A percentile compares a stretch with the other conserved stretches of the same genome.
Evolutionary conservation across 2,797 vertebrate genomes (phyloP).

Genomic region (Oryzias dopingdopingensis): DNA sequence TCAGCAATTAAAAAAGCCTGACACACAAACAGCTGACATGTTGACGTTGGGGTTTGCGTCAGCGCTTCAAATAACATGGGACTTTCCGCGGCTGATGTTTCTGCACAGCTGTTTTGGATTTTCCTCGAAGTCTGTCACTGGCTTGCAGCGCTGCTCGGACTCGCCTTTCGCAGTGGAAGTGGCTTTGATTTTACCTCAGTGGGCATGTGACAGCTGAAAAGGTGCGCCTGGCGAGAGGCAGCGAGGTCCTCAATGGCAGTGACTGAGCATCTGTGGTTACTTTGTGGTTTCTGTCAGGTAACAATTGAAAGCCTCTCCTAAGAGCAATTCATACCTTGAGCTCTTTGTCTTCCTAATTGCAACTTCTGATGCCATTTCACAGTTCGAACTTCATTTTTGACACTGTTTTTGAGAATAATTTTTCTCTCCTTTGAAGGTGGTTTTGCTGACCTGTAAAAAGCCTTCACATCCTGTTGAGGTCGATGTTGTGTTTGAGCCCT

Average conservation of each 20-base stretch:
- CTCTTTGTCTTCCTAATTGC: not conserved
- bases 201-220: slow-evolving; percentile 19
- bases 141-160: slow-evolving; percentile 8
- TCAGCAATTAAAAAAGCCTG: not conserved
- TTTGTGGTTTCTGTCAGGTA: slow-evolving; percentile 68
- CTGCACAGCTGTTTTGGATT: slow-evolving; percentile 31
- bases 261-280: slow-evolving; percentile 49
- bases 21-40: slow-evolving; percentile 3
- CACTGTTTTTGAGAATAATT: no score
- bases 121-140: slow-evolving; percentile 5
- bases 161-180: slow-evolving; percentile 5
- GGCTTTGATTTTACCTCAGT: slow-evolving; percentile 3
- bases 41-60: slow-evolving; percentile 23
- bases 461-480: slow-evolving; percentile 52
- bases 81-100: slow-evolving; percentile 58
- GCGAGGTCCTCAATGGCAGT: slow-evolving; percentile 49
- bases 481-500: slow-evolving; percentile 75
- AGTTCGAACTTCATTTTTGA: no score
- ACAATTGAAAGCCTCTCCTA: slow-evolving; percentile 17
- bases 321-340: not conserved
- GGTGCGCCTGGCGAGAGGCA: slow-evolving; percentile 28
- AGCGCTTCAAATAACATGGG: slow-evolving; percentile 46
- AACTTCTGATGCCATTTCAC: not conserved
- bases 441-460: slow-evolving; percentile 63
- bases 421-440: slow-evolving; percentile 55